Conservation (phyloP, 2,113 vertebrate species). For the Neodon shergylaensis region DNA sequence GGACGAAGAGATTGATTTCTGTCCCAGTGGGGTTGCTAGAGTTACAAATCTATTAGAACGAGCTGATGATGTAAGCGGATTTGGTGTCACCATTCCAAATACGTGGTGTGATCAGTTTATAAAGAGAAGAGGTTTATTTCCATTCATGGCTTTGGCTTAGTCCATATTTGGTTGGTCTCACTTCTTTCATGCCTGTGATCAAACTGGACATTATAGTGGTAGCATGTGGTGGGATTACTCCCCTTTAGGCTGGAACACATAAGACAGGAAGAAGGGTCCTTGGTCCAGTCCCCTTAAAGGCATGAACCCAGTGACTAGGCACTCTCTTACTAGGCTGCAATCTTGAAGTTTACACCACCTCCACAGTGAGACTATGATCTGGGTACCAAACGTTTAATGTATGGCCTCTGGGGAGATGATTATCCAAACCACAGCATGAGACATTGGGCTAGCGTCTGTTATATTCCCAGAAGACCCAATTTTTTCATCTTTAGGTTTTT, state of each 20-base stretch:
- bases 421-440: background rate
- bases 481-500: constrained; percentile 5
- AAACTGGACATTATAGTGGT: background rate
- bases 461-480: background rate
- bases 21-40: background rate
- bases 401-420: background rate
- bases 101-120: background rate
- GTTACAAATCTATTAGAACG: background rate
- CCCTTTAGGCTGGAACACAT: too few relatives aligned
- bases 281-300: background rate
- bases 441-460: background rate
- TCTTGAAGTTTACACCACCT: background rate
- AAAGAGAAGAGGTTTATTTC: background rate
- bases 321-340: background rate
- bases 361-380: too few relatives aligned
- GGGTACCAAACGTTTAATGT: background rate
- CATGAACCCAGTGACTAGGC: background rate
- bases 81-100: background rate
- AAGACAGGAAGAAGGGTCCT: background rate
- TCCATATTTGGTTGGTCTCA: background rate
- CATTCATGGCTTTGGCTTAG: background rate
- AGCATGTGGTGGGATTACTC: background rate
- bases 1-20: background rate
- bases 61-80: background rate
- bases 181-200: background rate